These are phyloP conservation scores for Chironex yamaguchii DNA, from an alignment of 30 jellyfish, hydroid and myxozoan genomes.

Conservation along the genomic window DNA sequence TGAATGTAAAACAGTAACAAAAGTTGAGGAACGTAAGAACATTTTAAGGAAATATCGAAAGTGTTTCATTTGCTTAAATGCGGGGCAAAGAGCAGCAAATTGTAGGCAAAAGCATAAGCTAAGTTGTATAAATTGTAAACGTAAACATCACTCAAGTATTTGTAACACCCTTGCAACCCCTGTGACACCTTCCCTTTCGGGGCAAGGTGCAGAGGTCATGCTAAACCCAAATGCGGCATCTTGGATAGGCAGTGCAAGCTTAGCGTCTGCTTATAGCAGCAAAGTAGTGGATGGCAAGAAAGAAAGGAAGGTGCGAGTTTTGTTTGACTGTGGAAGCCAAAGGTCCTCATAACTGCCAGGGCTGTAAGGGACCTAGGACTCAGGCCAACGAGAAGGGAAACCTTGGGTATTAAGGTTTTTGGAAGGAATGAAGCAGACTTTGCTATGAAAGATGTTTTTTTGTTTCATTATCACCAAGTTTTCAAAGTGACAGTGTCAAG, in stretches of 20 bases:
- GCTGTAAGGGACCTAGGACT: not conserved
- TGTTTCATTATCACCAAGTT: not conserved
- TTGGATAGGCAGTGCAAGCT: too few relatives aligned
- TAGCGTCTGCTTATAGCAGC: too few relatives aligned
- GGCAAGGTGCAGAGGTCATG: too few relatives aligned
- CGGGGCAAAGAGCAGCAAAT: constrained; percentile 5
- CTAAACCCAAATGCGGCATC: too few relatives aligned
- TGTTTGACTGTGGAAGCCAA: constrained; percentile 42
- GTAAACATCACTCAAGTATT: not conserved
- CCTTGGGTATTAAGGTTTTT: not conserved
- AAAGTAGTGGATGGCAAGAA: constrained; percentile 1
- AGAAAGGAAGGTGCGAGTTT: constrained; percentile 9
- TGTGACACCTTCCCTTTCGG: not conserved
- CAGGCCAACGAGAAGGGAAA: constrained; percentile 1
- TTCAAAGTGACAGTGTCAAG: not conserved
- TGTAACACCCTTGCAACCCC: not conserved
- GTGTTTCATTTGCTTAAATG: constrained; percentile 6
- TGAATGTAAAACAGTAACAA: not conserved
- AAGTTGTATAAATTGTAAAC: too few relatives aligned
- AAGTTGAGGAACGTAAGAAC: not conserved
- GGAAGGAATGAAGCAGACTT: not conserved
- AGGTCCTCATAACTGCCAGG: not conserved
- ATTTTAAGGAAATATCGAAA: not conserved
- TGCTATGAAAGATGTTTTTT: not conserved
- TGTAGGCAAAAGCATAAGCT: not conserved